phyloP scores from a whole-genome alignment of 2,888 invertebrate genomes.

The Lapara coniferarum region DNA sequence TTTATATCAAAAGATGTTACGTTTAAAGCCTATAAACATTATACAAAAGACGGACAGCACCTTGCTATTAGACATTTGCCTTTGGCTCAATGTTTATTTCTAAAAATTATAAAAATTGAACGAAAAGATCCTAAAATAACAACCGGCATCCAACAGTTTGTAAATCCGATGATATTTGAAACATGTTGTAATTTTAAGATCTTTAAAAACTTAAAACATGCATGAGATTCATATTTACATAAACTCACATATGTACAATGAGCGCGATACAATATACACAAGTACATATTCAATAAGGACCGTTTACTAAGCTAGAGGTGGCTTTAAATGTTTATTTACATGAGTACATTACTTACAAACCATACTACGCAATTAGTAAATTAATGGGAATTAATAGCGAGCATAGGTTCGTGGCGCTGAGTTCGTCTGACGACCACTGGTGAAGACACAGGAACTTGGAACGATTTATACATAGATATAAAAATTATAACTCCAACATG shows the following conservation, averaged over 20 bases:
- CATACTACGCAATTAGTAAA: conserved; percentile 2
- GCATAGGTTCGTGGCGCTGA: conserved; percentile 1
- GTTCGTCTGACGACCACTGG: background rate
- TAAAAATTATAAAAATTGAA: conserved; percentile 21
- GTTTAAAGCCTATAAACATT: conserved; percentile 70
- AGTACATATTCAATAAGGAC: conserved; percentile 35
- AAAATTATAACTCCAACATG: background rate
- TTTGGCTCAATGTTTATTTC: conserved; percentile 70
- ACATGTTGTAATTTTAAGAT: background rate
- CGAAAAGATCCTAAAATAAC: conserved; percentile 30
- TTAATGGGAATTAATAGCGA: conserved; percentile 2
- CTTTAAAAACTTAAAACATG: conserved; percentile 11
- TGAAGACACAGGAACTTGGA: conserved; percentile 10
- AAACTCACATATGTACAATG: conserved; percentile 51
- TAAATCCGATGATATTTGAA: conserved; percentile 2
- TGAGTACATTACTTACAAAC: conserved; percentile 38
- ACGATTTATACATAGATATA: conserved; percentile 4
- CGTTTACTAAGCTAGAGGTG: conserved; percentile 53
- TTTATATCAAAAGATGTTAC: conserved; percentile 50
- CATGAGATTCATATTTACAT: conserved; percentile 68
- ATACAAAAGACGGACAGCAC: conserved; percentile 71
- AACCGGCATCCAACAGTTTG: background rate
- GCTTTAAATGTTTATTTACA: conserved; percentile 60
- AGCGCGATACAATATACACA: conserved; percentile 35
- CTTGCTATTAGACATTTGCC: conserved; percentile 73